Conservation (phyloP, 1,140 invertebrate species). For the Microplitis demolitor region DNA sequence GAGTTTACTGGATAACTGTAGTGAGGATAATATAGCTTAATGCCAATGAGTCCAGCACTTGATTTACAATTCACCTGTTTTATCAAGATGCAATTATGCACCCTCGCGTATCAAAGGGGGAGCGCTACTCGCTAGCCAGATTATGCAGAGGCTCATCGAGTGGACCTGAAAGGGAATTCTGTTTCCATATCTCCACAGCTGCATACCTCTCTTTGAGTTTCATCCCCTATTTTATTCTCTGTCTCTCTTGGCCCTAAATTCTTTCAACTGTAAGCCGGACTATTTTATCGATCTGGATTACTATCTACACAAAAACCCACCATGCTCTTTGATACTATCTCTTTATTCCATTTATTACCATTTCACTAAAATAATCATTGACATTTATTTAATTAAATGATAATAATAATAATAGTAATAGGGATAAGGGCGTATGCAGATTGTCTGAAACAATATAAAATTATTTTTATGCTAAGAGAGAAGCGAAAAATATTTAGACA, state of each 20-base stretch:
- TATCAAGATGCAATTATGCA: conserved; percentile 35
- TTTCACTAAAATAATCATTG: too few species aligned
- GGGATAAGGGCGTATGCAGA: too few species aligned
- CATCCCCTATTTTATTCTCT: conserved; percentile 4
- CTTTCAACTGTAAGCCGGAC: not conserved
- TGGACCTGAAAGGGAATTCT: conserved; percentile 28
- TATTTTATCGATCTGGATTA: not conserved
- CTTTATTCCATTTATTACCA: too few species aligned
- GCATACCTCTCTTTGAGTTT: conserved; percentile 4
- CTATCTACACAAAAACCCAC: too few species aligned
- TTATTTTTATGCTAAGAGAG: too few species aligned
- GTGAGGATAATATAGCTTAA: too few species aligned
- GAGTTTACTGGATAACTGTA: too few species aligned
- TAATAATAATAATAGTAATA: too few species aligned
- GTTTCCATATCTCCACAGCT: conserved; percentile 25
- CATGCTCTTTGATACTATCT: too few species aligned
- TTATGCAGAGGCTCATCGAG: conserved; percentile 30
- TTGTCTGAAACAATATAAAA: too few species aligned
- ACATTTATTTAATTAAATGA: too few species aligned
- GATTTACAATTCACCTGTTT: conserved; percentile 35
- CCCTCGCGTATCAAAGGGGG: conserved; percentile 16
- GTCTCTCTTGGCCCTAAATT: not conserved
- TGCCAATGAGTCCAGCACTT: conserved; percentile 17
- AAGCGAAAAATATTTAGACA: too few species aligned
- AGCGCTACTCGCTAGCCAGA: conserved; percentile 14